A percentile compares a stretch with the other conserved stretches of the same genome.
Evolutionary conservation across 2,888 invertebrate species (phyloP).

Genomic region (Plusia festucae): DNA sequence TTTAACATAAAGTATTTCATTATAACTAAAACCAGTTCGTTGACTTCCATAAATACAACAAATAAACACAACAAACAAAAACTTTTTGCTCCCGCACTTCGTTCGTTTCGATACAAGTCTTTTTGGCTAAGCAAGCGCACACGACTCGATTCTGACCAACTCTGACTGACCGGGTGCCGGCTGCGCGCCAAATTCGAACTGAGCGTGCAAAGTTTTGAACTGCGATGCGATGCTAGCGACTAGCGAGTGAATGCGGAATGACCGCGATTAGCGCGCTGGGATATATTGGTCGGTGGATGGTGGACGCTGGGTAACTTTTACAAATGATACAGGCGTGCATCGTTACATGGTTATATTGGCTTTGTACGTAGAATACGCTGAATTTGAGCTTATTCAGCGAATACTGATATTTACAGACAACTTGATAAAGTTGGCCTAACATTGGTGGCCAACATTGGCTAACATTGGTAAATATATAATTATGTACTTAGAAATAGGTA

Average conservation of each 20-base stretch:
- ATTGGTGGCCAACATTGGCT: neutral
- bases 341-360: constrained; percentile 43
- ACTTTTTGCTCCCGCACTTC: constrained; percentile 66
- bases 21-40: constrained; percentile 59
- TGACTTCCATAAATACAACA: constrained; percentile 67
- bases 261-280: constrained; percentile 56
- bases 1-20: constrained; percentile 51
- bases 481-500: neutral
- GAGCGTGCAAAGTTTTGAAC: constrained; percentile 47
- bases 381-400: constrained; percentile 54
- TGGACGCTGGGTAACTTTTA: constrained; percentile 56
- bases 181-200: constrained; percentile 86
- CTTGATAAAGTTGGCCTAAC: constrained; percentile 1
- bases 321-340: constrained; percentile 55
- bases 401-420: constrained; percentile 7
- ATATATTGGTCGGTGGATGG: constrained; percentile 46
- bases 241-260: constrained; percentile 58
- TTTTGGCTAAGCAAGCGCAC: constrained; percentile 70
- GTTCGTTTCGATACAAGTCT: constrained; percentile 59
- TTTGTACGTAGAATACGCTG: constrained; percentile 55
- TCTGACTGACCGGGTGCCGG: constrained; percentile 59
- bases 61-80: constrained; percentile 72
- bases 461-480: neutral
- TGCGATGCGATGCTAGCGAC: constrained; percentile 46
- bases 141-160: no score